phyloP scores from a whole-genome alignment of 2,113 vertebrate genomes.

The Protomyctophum bolini region DNA sequence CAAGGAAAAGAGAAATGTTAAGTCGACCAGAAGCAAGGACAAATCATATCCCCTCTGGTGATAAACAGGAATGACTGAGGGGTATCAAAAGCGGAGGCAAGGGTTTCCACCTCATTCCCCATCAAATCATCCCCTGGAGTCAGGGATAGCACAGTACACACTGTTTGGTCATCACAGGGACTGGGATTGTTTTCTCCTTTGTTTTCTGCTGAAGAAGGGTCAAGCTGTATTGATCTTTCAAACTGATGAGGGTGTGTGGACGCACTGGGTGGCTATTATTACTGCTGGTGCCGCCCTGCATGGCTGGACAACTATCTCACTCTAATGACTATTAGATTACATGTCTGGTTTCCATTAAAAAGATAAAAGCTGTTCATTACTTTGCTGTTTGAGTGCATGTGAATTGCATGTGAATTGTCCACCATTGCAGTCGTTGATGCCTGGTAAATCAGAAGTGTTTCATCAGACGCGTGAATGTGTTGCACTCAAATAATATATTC shows the following conservation, averaged over 20 bases:
- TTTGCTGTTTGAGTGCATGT: not conserved
- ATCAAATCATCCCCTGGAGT: not conserved
- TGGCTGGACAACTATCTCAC: constrained; percentile 9
- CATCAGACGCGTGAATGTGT: not conserved
- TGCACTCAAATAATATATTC: no score
- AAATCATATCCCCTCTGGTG: no score
- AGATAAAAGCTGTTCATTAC: constrained; percentile 27
- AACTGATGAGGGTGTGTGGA: constrained; percentile 9
- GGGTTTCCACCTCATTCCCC: no score
- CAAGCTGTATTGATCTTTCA: constrained; percentile 18
- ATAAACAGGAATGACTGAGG: no score
- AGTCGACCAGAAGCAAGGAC: no score
- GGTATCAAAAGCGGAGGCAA: no score
- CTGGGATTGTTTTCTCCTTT: not conserved
- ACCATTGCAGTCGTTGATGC: not conserved
- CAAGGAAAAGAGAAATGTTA: no score
- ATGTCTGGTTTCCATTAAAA: constrained; percentile 5
- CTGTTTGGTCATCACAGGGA: constrained; percentile 13
- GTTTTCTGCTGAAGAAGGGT: constrained; percentile 4
- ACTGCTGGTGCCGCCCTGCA: constrained; percentile 1
- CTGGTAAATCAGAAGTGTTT: not conserved
- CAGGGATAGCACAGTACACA: not conserved
- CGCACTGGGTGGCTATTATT: constrained; percentile 19
- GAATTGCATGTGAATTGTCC: not conserved
- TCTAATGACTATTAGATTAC: constrained; percentile 43